Base-by-base conservation (phyloP, 2,113 vertebrate species). In the Psettodes erumei region DNA sequence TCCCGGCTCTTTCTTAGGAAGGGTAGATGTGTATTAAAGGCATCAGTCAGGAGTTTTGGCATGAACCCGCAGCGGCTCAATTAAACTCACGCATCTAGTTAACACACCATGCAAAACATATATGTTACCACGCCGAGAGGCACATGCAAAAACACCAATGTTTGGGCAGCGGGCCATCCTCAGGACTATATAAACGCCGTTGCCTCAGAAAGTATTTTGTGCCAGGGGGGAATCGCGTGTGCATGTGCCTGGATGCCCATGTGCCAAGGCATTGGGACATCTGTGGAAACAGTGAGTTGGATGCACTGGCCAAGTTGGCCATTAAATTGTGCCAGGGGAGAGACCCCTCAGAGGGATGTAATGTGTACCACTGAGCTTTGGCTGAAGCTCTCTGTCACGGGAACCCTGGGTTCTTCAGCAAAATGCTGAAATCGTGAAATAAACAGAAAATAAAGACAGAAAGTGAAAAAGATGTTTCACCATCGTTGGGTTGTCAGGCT, bases 291-390 rank as follows among this genome's bases (percentile, higher is more conserved):
- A 71, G 70, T 37, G 75, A 84, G 61, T 74, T 64, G 64, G 68
- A 79, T 58, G 58, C 73, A 66, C 77, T 77, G 35, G 83, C 87
- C 84, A 89, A 85, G 83, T 91, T 88, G 86, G 89, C 84, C 77
- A 72, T 81, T 73, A 81, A 86, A 82, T 77, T 40, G 78, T 63
- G 77, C 83, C 83, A 23, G 47, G 72, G 86, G 89, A 77, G 43
- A 77, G 75, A 71, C 56, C 63, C 79, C 84, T 80, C 56, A 32
- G 61, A 86, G 87, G 79, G 81, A 71, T 77, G 84, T 87, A 90
- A 88, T 86, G 81, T 89, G 77, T 75, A 82, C 83, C 71, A 12
- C 86, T 77, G 85, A 73, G 83, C 71, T 62, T 74, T 85, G 90
- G 85, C 83, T 75, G 48, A 0, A 18, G 0, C 55, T 21, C 61